Evolutionary conservation across 2,797 vertebrate genomes (phyloP), one percentile per base, ranked within the genome.

Genomic region (Morus bassanus): DNA sequence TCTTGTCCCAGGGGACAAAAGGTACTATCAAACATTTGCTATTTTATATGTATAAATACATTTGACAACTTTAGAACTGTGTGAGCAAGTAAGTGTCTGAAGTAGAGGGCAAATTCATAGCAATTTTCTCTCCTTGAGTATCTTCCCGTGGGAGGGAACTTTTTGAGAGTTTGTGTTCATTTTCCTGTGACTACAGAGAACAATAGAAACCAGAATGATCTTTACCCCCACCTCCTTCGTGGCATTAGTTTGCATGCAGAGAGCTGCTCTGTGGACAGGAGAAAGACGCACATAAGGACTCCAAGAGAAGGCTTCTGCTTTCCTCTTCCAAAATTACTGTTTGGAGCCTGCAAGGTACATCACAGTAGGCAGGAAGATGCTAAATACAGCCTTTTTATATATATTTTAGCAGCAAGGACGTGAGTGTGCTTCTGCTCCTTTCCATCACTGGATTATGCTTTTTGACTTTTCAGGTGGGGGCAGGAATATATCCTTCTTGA

Each of bases 71-170:
- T 95, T n/a, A 94, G 95, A 97, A 95, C 84, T 72, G 41, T 89
- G 75, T 68, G 86, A 95, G 93, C 77, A 91, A 95, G 89, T 95
- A 91, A 93, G 60, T 61, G 61, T 95, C 92, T 96, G 92, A 92
- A 96, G 96, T 93, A 96, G 81, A 94, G 95, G 96, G 92, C 95
- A 97, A 96, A 97, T 96, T 96, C 92, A 96, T 50, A 93, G 95
- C 91, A 96, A 96, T 96, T 97, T 96, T 96, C 94, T 95, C 95
- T 96, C 95, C 96, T 97, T 96, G 96, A 96, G 80, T 90, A 84
- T 84, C 94, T 93, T 96, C 96, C 95, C 95, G 2, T 95, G 96
- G 96, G 96, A 97, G 82, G 79, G 85, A 96, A 95, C 89, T 94
- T 96, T 97, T 75, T 91, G 93, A 97, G 93, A 95, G 74, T n/a